phyloP scores from a whole-genome alignment of 2,113 vertebrate genomes.

The Strigops habroptila region DNA sequence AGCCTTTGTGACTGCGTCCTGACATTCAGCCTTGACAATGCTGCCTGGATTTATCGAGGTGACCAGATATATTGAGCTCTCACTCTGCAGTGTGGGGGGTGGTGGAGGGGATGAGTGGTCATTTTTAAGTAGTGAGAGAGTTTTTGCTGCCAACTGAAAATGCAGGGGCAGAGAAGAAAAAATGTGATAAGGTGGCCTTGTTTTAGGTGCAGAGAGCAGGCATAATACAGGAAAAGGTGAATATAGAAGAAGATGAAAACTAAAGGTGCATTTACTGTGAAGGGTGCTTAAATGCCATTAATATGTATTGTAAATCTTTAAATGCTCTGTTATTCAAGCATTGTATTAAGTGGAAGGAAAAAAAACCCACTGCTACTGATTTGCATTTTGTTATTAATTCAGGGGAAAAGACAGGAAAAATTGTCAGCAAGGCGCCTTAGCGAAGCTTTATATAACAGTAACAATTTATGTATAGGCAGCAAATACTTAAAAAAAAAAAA shows the following conservation, averaged over 20 bases:
- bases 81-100: not conserved
- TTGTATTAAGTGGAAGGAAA: not conserved
- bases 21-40: conserved; percentile 46
- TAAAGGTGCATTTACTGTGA: conserved; percentile 21
- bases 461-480: conserved; percentile 32
- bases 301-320: conserved; percentile 22
- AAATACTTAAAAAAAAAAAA: conserved; percentile 27
- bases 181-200: not conserved
- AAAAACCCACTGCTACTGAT: not conserved
- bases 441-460: conserved; percentile 20
- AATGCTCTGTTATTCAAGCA: conserved; percentile 27
- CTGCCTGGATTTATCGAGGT: conserved; percentile 54
- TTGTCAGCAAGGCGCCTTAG: conserved; percentile 10
- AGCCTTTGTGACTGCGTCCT: conserved; percentile 27
- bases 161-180: not conserved
- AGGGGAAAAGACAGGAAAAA: conserved; percentile 21
- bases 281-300: conserved; percentile 20
- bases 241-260: not conserved
- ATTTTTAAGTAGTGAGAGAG: conserved; percentile 22
- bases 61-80: conserved; percentile 40
- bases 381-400: conserved; percentile 65
- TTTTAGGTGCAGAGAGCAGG: not conserved
- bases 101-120: not conserved
- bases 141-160: conserved; percentile 36
- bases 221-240: not conserved